These are phyloP conservation scores for Parauchenoglanis punctatus DNA, from an alignment of 2,797 vertebrate genomes.

Conservation along the genomic window DNA sequence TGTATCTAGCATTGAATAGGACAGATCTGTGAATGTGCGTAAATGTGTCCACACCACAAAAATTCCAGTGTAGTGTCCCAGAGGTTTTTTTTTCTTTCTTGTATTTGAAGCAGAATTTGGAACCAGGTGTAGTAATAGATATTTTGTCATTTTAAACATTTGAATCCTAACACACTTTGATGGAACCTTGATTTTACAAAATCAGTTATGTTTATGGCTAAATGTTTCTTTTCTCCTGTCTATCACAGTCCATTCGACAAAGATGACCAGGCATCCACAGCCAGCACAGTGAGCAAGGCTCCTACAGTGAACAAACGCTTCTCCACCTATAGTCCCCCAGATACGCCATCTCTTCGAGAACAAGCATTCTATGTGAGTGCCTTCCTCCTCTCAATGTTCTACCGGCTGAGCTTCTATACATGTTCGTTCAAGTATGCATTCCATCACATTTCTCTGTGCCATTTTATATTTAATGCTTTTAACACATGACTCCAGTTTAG, in stretches of 20 bases:
- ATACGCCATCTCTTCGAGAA: slow-evolving; percentile 89
- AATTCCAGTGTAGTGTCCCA: neutral
- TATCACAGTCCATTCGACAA: slow-evolving; percentile 90
- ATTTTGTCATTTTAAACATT: neutral
- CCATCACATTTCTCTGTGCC: neutral
- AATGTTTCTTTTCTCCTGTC: neutral
- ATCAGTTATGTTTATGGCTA: neutral
- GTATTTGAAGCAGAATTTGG: neutral
- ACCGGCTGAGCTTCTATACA: neutral
- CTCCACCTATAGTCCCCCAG: slow-evolving; percentile 90
- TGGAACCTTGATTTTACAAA: neutral
- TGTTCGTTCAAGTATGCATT: neutral
- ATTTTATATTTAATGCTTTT: neutral
- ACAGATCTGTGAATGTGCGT: neutral
- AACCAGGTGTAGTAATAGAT: neutral
- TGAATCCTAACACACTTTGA: neutral
- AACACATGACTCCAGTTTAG: neutral
- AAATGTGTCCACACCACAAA: neutral
- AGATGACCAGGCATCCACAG: slow-evolving; percentile 86
- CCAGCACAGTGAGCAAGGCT: slow-evolving; percentile 87
- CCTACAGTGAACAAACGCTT: slow-evolving; percentile 90
- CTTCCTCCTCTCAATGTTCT: neutral
- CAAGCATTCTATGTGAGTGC: slow-evolving; percentile 96
- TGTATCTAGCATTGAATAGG: neutral
- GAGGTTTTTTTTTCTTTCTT: neutral